Percentiles rank a stretch among this genome's conserved stretches.
Conservation (phyloP, 2,888 invertebrate genomes). For the Masnerella sp. region DNA sequence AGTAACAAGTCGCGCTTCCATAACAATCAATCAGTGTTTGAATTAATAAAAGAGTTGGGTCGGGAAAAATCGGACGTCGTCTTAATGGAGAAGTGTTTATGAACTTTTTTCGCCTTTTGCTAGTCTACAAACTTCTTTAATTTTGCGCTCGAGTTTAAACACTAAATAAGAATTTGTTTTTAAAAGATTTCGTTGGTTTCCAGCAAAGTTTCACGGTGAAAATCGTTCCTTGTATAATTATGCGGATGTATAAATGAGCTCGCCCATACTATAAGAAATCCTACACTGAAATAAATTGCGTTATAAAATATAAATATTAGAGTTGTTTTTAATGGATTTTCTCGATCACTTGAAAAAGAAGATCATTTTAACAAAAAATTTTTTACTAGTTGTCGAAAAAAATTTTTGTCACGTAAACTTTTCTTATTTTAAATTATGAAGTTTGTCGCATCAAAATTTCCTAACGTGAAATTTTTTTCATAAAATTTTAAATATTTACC, state of each 20-base stretch:
- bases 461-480: no score
- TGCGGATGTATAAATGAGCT: neutral
- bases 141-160: constrained; percentile 18
- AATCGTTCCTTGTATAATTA: constrained; percentile 25
- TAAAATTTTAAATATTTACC: no score
- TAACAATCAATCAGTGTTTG: constrained; percentile 24
- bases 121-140: constrained; percentile 20
- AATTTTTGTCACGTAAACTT: no score
- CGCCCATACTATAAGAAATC: neutral
- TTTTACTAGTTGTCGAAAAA: no score
- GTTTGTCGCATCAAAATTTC: no score
- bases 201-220: constrained; percentile 13
- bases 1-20: constrained; percentile 11
- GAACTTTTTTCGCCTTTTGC: constrained; percentile 24
- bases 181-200: constrained; percentile 11
- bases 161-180: constrained; percentile 33
- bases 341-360: no score
- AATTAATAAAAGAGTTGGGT: constrained; percentile 13
- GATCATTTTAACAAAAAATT: no score
- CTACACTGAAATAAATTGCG: neutral
- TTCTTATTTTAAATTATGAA: no score
- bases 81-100: constrained; percentile 31
- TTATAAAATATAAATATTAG: no score
- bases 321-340: no score
- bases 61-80: constrained; percentile 13